A percentile compares a stretch with the other conserved stretches of the same genome.
These are phyloP conservation scores for Notospermus geniculatus DNA, from an alignment of 1,140 invertebrate species.

Conservation along the genomic window DNA sequence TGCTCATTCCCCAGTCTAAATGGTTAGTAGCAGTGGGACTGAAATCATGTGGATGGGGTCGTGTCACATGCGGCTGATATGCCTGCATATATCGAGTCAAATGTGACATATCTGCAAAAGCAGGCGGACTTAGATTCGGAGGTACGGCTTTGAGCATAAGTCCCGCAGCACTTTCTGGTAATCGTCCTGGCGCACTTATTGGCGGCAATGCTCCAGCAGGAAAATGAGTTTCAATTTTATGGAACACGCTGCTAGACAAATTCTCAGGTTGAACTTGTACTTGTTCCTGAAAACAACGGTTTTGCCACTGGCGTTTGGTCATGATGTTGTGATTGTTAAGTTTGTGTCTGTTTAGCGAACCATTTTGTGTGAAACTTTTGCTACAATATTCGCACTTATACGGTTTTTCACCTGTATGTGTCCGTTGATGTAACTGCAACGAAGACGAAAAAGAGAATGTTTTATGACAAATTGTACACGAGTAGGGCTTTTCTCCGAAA, in stretches of 20 bases:
- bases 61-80: not conserved
- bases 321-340: conserved; percentile 9
- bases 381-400: conserved; percentile 5
- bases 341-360: conserved; percentile 7
- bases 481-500: conserved; percentile 76
- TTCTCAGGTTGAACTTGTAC: too few relatives aligned
- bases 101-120: conserved; percentile 7
- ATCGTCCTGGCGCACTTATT: too few relatives aligned
- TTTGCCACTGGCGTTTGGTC: conserved; percentile 10
- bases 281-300: not conserved
- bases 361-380: conserved; percentile 8
- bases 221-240: too few relatives aligned
- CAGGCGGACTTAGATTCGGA: not conserved
- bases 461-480: conserved; percentile 61
- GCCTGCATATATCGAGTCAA: conserved; percentile 7
- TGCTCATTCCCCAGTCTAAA: too few relatives aligned
- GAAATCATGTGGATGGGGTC: conserved; percentile 1
- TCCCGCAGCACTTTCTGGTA: too few relatives aligned
- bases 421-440: conserved; percentile 15
- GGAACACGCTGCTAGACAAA: too few relatives aligned
- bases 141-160: too few relatives aligned
- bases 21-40: not conserved
- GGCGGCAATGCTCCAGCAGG: too few relatives aligned
- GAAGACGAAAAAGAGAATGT: conserved; percentile 12
- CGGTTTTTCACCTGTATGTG: conserved; percentile 22